Evolutionary conservation across 2,888 invertebrate genomes (phyloP), one percentile per base, ranked within the genome.

Genomic region (Clivina fossor): DNA sequence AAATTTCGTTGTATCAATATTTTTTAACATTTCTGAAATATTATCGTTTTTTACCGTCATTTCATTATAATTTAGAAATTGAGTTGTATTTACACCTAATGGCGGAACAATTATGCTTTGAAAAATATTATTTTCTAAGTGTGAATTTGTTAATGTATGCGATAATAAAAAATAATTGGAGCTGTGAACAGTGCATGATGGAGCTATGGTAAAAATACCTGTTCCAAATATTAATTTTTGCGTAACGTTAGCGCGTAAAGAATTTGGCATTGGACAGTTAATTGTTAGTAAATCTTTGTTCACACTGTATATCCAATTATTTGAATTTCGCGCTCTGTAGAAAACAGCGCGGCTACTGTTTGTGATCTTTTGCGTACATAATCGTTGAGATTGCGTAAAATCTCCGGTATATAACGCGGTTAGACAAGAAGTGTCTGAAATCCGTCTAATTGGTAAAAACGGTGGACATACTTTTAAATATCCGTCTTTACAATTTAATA

Each of bases 351-450:
- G 9, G n/a, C 2, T 8, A n/a, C 24, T 24, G 2, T 41, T 3
- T 11, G 24, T 41, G 9, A 41, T 24, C 24, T 41, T 41, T 41
- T 24, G 18, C 9, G n/a, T 41, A 22, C 41, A 41, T 22, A 41
- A 4, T 20, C 2, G 11, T 22, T 41, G 41, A 3, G 5, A n/a
- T 4, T 24, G 9, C 22, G 9, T n/a, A 2, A n/a, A n/a, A 22
- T 41, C 7, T 3, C 43, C 43, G 2, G 43, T 24, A 43, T 24
- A 22, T 7, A 46, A 13, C 7, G 33, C 32, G 2, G 19, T 11
- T 3, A 33, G 11, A 33, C 46, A 46, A 2, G 46, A 19, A 15
- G 15, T 7, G 11, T 46, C 46, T 9, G 46, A 32, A 19, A 46
- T 32, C 26, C 33, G 5, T 5, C 33, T 7, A n/a, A 33, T 11